Evolutionary conservation across 2,797 vertebrate species (phyloP), one percentile per base, ranked within the genome.

Genomic region (Pteronotus mesoamericanus): DNA sequence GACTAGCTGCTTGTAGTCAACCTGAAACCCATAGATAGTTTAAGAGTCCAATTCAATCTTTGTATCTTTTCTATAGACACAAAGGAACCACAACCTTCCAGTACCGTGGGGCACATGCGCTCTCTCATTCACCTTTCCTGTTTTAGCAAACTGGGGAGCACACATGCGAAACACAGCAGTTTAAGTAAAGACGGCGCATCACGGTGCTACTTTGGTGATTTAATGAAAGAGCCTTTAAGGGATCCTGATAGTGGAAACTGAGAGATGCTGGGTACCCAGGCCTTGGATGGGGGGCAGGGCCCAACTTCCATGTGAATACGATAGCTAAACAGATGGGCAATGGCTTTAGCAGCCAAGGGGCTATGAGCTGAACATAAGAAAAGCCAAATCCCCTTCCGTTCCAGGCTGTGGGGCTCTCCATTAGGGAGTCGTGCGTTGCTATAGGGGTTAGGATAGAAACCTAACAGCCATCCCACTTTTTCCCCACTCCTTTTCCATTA

Each of bases 1-100:
- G 91, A 94, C 83, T 86, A 89, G 91, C 89, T 94, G 90, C 94
- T 46, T 71, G n/a, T 74, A 92, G 96, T 83, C 92, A 88, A 77
- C 46, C 59, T 94, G 94, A 97, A 88, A 93, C 39, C 87, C 96
- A 92, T 0, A 92, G 96, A 94, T 94, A 92, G 92, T 90, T 92
- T 89, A 96, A 95, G 96, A 66, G 71, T 85, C 91, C 96, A 92
- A 96, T 91, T 94, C 86, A 75, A 95, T 96, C 59, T 1, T 77
- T 91, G 3, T 1, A 34, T 78, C 75, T 96, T 96, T 89, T 88
- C 84, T 59, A 68, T 72, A 96, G 55, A 95, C 84, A 96, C 39
- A 83, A 92, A 95, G 53, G 79, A 94, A 88, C 93, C 75, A 74
- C 55, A 21, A 79, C 32, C 72, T 84, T 91, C 87, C 0, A 4